Conservation (phyloP, 2,797 vertebrate species). For the Huso huso region DNA sequence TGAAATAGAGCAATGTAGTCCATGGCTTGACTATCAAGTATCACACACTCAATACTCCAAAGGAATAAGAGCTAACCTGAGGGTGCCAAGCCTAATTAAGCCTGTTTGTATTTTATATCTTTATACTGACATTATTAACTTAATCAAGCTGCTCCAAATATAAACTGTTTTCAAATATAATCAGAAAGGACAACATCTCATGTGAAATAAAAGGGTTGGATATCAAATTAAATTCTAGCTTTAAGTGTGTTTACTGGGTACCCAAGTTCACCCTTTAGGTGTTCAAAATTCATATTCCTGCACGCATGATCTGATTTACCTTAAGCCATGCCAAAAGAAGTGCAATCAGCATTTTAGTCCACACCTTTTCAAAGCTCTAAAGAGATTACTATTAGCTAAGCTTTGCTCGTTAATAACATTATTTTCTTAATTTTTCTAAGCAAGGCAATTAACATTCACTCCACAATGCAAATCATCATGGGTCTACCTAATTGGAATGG, state of each 20-base stretch:
- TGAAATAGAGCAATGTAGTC: no score
- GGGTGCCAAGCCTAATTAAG: constrained; percentile 68
- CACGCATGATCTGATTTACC: constrained; percentile 43
- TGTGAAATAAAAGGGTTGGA: constrained; percentile 21
- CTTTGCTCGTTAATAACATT: constrained; percentile 49
- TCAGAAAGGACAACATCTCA: constrained; percentile 48
- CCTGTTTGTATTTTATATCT: constrained; percentile 67
- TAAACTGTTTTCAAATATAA: constrained; percentile 58
- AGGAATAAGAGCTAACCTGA: constrained; percentile 71
- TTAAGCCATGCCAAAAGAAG: constrained; percentile 28
- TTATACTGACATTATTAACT: constrained; percentile 56
- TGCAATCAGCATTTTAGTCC: constrained; percentile 41
- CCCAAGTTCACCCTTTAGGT: constrained; percentile 28
- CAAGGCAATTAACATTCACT: constrained; percentile 58
- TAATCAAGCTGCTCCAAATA: constrained; percentile 68
- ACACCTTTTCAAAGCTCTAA: constrained; percentile 39
- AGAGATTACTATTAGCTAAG: constrained; percentile 47
- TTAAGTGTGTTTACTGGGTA: constrained; percentile 34
- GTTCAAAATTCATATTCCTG: constrained; percentile 17
- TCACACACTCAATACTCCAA: constrained; percentile 41
- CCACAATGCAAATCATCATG: constrained; percentile 35
- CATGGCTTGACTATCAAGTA: constrained; percentile 30
- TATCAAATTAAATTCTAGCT: constrained; percentile 45
- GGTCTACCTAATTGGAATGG: constrained; percentile 48
- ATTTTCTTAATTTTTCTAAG: constrained; percentile 46